Percentiles rank a stretch among this genome's conserved stretches.
phyloP scores from a whole-genome alignment of 2,797 vertebrate genomes.

The Hirundo rustica region DNA sequence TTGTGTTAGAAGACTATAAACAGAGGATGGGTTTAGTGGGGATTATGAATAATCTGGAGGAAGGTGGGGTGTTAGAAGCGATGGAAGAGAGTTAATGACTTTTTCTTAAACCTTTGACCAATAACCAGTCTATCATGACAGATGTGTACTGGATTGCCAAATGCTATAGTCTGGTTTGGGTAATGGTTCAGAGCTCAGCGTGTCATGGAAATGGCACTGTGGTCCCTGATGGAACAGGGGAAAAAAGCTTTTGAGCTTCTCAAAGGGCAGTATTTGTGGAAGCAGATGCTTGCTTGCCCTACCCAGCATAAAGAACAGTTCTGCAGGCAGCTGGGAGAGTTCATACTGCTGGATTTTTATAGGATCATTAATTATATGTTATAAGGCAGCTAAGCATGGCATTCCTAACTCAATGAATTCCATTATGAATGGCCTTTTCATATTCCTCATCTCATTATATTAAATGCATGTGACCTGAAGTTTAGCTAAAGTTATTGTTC shows the following conservation, averaged over 20 bases:
- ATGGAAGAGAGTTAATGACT: conserved; percentile 41
- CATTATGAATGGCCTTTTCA: conserved; percentile 75
- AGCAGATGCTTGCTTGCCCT: conserved; percentile 60
- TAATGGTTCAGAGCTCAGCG: conserved; percentile 44
- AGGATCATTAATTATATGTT: conserved; percentile 75
- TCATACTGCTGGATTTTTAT: conserved; percentile 66
- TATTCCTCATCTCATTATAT: conserved; percentile 74
- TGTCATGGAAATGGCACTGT: conserved; percentile 47
- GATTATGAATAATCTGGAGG: conserved; percentile 56
- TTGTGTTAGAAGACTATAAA: conserved; percentile 39
- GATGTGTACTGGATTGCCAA: conserved; percentile 45
- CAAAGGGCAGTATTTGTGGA: conserved; percentile 63
- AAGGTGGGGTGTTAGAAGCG: conserved; percentile 24
- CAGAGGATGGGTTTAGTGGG: conserved; percentile 25
- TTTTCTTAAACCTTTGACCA: conserved; percentile 60
- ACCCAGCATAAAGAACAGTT: conserved; percentile 54
- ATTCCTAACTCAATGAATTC: conserved; percentile 70
- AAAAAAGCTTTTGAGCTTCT: conserved; percentile 32
- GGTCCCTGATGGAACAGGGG: conserved; percentile 29
- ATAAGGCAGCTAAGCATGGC: conserved; percentile 72
- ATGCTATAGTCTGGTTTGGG: conserved; percentile 47
- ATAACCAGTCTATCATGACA: conserved; percentile 42
- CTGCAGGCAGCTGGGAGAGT: conserved; percentile 47
- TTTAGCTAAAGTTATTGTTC: conserved; percentile 75
- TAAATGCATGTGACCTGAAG: conserved; percentile 70